Base-by-base conservation (phyloP, 2,113 vertebrate genomes). In the Excalfactoria chinensis region DNA sequence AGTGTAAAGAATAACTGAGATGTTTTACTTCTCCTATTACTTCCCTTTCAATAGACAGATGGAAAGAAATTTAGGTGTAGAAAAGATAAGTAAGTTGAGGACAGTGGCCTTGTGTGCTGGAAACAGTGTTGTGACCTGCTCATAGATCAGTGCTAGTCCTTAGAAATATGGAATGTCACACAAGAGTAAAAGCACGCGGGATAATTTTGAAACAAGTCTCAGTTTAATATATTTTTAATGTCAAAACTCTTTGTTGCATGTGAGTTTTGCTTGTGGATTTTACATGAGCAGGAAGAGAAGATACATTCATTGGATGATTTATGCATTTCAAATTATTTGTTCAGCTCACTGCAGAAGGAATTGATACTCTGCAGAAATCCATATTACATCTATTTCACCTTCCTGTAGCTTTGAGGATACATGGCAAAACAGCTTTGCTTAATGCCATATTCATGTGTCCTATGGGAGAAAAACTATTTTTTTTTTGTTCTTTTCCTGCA, bases 381-480 rank as follows among this genome's bases (percentile, higher is more conserved):
- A 74, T 96, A 97, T 92, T 58, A 30, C 56, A 72, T 95, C 94
- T 96, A 91, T 80, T 87, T 96, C 82, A 91, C 97, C 92, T 96
- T 95, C 68, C 89, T 88, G 93, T 95, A 93, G 84, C 93, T 97
- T 94, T 89, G 93, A 95, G 97, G 85, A 90, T 94, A 95, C 86
- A 94, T 91, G 93, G 92, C 84, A 96, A 97, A 88, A 82, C 76
- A 72, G 67, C 92, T 97, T 96, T 95, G 86, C 95, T 86, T 94
- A 94, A 93, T 97, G 95, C 90, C 91, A 93, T 97, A 98, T 97
- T 98, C 95, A 96, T 97, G 96, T 94, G 35, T 97, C 97, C 96
- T 96, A 63, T 66, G 93, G 93, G 86, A 97, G 78, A 95, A 96
- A 95, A 97, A 19, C 19, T 41, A 4, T 9, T 48, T 72, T 9